These are phyloP conservation scores for Reinhardtius hippoglossoides DNA, from an alignment of 2,113 vertebrate genomes.

Conservation along the genomic window DNA sequence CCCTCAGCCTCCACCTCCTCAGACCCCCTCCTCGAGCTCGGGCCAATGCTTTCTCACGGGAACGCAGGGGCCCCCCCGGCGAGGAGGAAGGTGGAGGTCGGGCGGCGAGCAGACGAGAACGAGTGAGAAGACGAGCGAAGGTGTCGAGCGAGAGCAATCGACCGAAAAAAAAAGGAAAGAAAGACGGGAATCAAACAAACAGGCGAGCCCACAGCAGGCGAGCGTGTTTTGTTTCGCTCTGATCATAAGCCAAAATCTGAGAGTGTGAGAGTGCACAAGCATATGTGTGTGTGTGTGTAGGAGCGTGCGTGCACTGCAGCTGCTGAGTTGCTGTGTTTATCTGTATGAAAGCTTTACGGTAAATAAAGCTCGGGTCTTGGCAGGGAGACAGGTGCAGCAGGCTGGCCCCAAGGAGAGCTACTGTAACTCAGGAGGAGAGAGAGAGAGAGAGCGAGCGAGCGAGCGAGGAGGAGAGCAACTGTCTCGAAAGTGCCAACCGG, in stretches of 20 bases:
- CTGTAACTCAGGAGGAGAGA: conserved; percentile 61
- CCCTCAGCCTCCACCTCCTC: conserved; percentile 12
- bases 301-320: conserved; percentile 33
- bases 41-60: conserved; percentile 53
- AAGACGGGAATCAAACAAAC: conserved; percentile 61
- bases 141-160: conserved; percentile 50
- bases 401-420: conserved; percentile 58
- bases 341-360: conserved; percentile 69
- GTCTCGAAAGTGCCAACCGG: conserved; percentile 64
- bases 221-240: conserved; percentile 68
- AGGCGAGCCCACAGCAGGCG: conserved; percentile 41
- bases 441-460: background rate
- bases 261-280: conserved; percentile 5
- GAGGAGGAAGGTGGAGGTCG: conserved; percentile 16
- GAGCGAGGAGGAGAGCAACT: conserved; percentile 40
- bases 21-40: conserved; percentile 20
- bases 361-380: conserved; percentile 71
- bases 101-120: conserved; percentile 19
- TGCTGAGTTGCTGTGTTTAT: conserved; percentile 67
- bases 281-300: background rate
- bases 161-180: conserved; percentile 52
- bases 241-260: conserved; percentile 69
- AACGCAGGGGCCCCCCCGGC: conserved; percentile 5
- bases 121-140: conserved; percentile 31
- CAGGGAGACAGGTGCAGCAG: conserved; percentile 67